Percentiles rank a stretch among this genome's conserved stretches.
Conservation (phyloP, 2,797 vertebrate species). For the Ispidina lecontei region DNA sequence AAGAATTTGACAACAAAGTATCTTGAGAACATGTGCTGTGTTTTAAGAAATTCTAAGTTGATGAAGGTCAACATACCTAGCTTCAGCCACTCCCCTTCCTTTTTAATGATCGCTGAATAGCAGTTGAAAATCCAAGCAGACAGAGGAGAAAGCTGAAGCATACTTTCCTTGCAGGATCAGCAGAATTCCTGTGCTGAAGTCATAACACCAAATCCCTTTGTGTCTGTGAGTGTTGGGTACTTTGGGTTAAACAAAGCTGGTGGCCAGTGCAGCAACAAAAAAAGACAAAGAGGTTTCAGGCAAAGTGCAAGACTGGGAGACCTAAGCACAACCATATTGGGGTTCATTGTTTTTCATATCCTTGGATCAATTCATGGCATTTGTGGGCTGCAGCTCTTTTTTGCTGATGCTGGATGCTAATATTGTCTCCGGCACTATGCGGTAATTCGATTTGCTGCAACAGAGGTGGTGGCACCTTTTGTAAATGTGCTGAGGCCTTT, state of each 20-base stretch:
- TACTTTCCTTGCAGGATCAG: background rate
- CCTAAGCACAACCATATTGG: background rate
- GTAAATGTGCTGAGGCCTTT: background rate
- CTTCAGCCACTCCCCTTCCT: background rate
- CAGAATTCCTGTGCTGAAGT: fast-evolving
- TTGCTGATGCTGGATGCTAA: background rate
- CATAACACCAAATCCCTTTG: fast-evolving
- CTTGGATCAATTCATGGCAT: background rate
- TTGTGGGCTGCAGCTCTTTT: background rate
- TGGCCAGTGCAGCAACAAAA: background rate
- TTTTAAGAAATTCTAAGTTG: background rate
- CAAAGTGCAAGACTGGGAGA: background rate
- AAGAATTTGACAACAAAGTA: background rate
- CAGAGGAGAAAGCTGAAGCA: background rate
- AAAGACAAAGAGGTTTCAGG: background rate
- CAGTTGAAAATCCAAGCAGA: background rate
- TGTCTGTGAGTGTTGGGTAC: background rate
- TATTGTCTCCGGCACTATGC: background rate
- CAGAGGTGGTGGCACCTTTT: background rate
- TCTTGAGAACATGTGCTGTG: fast-evolving
- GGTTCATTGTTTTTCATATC: background rate
- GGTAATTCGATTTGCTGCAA: background rate
- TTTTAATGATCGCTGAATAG: background rate
- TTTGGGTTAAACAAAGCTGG: background rate
- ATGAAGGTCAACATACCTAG: background rate